Base-by-base conservation (phyloP, 2,797 vertebrate genomes). In the Amblyraja radiata region DNA sequence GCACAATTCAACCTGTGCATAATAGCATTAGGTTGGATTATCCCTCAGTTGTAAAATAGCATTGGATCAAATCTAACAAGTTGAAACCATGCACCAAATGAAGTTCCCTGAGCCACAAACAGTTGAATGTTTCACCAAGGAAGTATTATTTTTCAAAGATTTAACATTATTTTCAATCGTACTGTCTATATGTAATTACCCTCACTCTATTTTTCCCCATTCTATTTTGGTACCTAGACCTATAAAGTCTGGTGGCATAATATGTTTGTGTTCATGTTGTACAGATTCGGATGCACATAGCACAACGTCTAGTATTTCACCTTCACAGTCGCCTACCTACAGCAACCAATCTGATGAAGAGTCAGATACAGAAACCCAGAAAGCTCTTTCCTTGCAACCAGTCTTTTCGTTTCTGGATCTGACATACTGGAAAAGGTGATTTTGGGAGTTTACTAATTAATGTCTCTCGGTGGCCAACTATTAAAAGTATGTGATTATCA, bases 331-430 rank as follows among this genome's bases (percentile, higher is more conserved):
- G 13, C 97, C 97, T 71, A 97, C 96, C 94, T 96, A 97, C 95
- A 97, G 97, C 95, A 97, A 97, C 95, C 96, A 96, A 80, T 97
- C 97, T 0, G 97, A 97, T 23, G 97, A 97, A 6, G 96, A 97
- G 21, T 93, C 93, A 7, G 93, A 93, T 76, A 97, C 97, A 0
- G 97, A 97, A 95, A 96, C 97, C 93, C 97, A 97, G 93, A 97
- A 96, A 93, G 96, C 97, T 71, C 96, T 96, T 76, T 94, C 97
- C 0, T 94, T 96, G 63, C 96, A 96, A 0, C 96, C 97, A 8
- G 96, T 95, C 88, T 97, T 97, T 94, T 97, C 97, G 0, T 97
- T 97, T 94, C 94, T 97, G 93, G 97, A 97, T 94, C 96, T 97
- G 68, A 97, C 96, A 0, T 97, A 97, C 95, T 97, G 97, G 97